These are phyloP conservation scores for Andrena fulva DNA, from an alignment of 2,888 invertebrate genomes.

Conservation along the genomic window DNA sequence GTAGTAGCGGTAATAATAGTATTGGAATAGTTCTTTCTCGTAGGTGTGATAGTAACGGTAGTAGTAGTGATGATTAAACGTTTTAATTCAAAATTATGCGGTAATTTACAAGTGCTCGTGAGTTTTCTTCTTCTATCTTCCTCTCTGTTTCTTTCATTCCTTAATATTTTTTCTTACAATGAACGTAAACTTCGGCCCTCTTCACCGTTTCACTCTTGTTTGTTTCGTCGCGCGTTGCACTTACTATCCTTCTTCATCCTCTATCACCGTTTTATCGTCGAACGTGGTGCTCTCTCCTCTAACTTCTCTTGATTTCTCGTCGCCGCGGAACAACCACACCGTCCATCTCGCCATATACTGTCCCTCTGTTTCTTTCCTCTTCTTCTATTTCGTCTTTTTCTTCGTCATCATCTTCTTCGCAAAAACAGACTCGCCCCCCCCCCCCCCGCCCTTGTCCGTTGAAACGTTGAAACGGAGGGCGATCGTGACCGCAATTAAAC, in stretches of 20 bases:
- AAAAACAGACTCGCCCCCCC: constrained; percentile 5
- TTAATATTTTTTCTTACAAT: neutral
- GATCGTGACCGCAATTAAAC: constrained; percentile 34
- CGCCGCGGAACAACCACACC: constrained; percentile 35
- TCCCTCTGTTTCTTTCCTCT: constrained; percentile 2
- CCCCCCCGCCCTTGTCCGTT: neutral
- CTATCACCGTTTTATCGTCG: neutral
- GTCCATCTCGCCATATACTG: constrained; percentile 9
- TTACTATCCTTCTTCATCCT: neutral
- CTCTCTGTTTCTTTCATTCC: neutral
- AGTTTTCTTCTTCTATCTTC: constrained; percentile 3
- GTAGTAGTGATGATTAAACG: constrained; percentile 46
- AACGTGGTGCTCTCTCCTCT: neutral
- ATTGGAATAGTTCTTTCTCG: constrained; percentile 52
- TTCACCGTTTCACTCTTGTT: neutral
- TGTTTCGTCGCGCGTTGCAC: neutral
- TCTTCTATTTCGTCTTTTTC: neutral
- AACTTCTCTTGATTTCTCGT: constrained; percentile 3
- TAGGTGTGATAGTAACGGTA: constrained; percentile 58
- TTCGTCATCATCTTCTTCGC: neutral
- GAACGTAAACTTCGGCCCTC: constrained; percentile 17
- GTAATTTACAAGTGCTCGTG: constrained; percentile 67
- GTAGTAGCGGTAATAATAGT: constrained; percentile 48
- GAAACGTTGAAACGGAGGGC: constrained; percentile 17
- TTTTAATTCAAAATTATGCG: constrained; percentile 56